Evolutionary conservation across 2,113 vertebrate genomes (phyloP).

Genomic region (Salvator merianae): DNA sequence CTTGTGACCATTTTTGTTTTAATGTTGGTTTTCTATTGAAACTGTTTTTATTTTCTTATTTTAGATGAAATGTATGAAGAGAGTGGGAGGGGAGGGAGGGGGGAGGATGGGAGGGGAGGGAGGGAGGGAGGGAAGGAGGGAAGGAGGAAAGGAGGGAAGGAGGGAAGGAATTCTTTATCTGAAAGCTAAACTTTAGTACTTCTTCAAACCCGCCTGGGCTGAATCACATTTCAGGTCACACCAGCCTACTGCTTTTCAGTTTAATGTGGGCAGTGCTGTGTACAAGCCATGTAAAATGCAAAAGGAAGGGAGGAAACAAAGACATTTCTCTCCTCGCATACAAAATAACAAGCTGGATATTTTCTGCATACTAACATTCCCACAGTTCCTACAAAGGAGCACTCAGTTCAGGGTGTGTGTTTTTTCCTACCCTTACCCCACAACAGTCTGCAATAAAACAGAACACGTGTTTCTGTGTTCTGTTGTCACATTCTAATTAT

Average conservation of each 20-base stretch:
- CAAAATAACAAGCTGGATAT: background rate
- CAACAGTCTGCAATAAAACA: background rate
- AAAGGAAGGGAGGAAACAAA: background rate
- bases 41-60: background rate
- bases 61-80: background rate
- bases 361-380: background rate
- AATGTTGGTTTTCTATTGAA: too few species aligned
- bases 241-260: constrained; percentile 6
- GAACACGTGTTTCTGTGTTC: background rate
- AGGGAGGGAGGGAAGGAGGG: background rate
- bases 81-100: background rate
- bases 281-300: background rate
- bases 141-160: background rate
- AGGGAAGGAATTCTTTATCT: too few species aligned
- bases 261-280: background rate
- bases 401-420: background rate
- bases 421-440: background rate
- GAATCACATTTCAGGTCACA: background rate
- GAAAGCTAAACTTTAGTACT: background rate
- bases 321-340: background rate
- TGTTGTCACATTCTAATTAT: background rate
- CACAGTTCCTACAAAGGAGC: background rate
- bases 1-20: too few species aligned
- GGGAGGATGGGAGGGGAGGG: background rate
- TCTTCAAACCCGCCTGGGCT: background rate